Conservation (phyloP, 2,113 vertebrate genomes). For the Scomber scombrus region DNA sequence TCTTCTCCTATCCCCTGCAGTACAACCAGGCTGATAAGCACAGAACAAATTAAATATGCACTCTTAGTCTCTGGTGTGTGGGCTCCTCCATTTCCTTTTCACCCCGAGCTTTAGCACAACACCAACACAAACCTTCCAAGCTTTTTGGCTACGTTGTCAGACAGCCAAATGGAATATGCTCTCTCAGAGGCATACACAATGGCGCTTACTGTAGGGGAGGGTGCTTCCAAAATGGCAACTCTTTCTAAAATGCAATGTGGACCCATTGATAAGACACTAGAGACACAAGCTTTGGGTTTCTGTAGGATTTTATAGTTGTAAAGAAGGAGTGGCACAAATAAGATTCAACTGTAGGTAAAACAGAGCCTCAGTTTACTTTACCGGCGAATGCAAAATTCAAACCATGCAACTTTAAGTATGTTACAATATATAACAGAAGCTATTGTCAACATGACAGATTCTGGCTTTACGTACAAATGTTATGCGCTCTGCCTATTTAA, state of each 20-base stretch:
- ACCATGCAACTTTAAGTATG: conserved; percentile 10
- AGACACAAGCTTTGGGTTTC: conserved; percentile 41
- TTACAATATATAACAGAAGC: neutral
- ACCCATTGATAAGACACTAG: conserved; percentile 65
- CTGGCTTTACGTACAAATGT: conserved; percentile 8
- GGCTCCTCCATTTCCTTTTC: conserved; percentile 70
- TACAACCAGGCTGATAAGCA: conserved; percentile 72
- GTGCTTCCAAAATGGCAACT: conserved; percentile 62
- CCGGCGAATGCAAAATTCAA: conserved; percentile 3
- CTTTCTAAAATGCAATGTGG: conserved; percentile 70
- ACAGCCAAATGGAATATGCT: conserved; percentile 59
- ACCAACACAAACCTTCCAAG: conserved; percentile 63
- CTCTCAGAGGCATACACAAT: conserved; percentile 60
- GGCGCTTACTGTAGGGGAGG: conserved; percentile 40
- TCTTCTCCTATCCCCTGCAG: conserved; percentile 49
- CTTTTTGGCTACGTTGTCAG: conserved; percentile 57
- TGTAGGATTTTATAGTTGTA: conserved; percentile 31
- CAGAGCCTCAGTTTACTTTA: neutral
- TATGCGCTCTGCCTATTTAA: conserved; percentile 14
- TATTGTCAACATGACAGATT: conserved; percentile 17
- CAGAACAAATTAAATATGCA: conserved; percentile 77
- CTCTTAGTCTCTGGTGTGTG: conserved; percentile 61
- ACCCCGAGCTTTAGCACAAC: conserved; percentile 63
- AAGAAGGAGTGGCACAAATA: neutral
- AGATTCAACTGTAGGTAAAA: conserved; percentile 17